Evolutionary conservation across 2,888 invertebrate genomes (phyloP).

Genomic region (Tinea semifulvella): DNA sequence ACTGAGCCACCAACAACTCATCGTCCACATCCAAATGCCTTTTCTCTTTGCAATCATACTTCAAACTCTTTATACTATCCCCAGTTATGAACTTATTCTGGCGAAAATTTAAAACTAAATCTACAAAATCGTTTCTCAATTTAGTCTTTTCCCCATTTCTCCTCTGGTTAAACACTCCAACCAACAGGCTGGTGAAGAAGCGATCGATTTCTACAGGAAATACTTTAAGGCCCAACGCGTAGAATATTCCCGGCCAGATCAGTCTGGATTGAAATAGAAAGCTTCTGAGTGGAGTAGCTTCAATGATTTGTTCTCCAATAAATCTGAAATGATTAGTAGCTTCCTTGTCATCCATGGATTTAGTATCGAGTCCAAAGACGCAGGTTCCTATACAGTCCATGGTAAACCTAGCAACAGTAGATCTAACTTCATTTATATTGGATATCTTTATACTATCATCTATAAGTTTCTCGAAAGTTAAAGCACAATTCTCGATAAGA

Average conservation of each 20-base stretch:
- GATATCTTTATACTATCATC: slow-evolving; percentile 23
- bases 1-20: slow-evolving; percentile 47
- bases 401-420: slow-evolving; percentile 31
- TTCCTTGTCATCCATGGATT: slow-evolving; percentile 26
- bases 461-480: slow-evolving; percentile 30
- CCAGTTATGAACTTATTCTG: slow-evolving; percentile 29
- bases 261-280: slow-evolving; percentile 26
- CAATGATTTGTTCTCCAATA: slow-evolving; percentile 31
- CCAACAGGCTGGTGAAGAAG: slow-evolving; percentile 30
- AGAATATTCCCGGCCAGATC: slow-evolving; percentile 40
- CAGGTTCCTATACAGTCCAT: slow-evolving; percentile 41
- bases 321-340: slow-evolving; percentile 28
- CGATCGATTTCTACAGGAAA: slow-evolving; percentile 26
- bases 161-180: slow-evolving; percentile 29
- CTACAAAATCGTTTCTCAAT: slow-evolving; percentile 36
- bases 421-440: slow-evolving; percentile 26
- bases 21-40: slow-evolving; percentile 30
- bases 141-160: slow-evolving; percentile 25
- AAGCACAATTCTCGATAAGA: slow-evolving; percentile 31
- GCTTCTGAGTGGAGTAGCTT: slow-evolving; percentile 24
- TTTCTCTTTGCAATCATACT: slow-evolving; percentile 13
- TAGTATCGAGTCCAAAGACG: slow-evolving; percentile 38
- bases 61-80: slow-evolving; percentile 30
- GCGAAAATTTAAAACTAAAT: slow-evolving; percentile 32
- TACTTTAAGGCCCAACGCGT: slow-evolving; percentile 28